Conservation (phyloP, 2,113 vertebrate species). For the Noctilio leporinus region DNA sequence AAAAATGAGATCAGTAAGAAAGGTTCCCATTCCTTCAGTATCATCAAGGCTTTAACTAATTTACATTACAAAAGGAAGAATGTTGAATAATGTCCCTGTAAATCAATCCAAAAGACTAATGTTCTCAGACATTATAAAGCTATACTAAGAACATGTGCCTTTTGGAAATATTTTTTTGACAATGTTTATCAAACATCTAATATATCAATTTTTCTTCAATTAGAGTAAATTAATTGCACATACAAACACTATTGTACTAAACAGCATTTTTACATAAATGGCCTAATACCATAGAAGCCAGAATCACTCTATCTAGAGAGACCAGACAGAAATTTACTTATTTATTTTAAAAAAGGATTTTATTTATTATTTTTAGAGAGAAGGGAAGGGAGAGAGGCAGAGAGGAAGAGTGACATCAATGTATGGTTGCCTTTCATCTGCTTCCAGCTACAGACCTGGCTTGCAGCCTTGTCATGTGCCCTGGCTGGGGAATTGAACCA, state of each 20-base stretch:
- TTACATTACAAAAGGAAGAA: neutral
- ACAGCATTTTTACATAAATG: conserved; percentile 5
- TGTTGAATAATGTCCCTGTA: neutral
- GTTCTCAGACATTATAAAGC: neutral
- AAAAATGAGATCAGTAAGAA: neutral
- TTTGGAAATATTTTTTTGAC: neutral
- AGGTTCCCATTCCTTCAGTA: neutral
- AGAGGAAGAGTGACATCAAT: too few species aligned
- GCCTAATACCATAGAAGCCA: neutral
- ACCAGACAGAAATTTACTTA: neutral
- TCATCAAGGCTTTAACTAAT: neutral
- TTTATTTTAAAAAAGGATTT: conserved; percentile 17
- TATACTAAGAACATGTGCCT: neutral
- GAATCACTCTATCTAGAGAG: neutral
- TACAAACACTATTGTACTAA: neutral
- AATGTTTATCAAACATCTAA: neutral
- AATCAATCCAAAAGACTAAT: conserved; percentile 28
- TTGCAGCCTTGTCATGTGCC: too few species aligned
- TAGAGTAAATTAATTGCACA: conserved; percentile 8
- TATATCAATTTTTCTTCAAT: neutral
- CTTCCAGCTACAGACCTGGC: too few species aligned
- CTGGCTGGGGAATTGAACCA: too few species aligned
- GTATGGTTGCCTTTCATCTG: too few species aligned
- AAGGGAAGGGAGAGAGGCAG: too few species aligned
- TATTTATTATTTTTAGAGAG: too few species aligned